Evolutionary conservation across 2,888 invertebrate species (phyloP).

Genomic region (Amphimallon solstitiale): DNA sequence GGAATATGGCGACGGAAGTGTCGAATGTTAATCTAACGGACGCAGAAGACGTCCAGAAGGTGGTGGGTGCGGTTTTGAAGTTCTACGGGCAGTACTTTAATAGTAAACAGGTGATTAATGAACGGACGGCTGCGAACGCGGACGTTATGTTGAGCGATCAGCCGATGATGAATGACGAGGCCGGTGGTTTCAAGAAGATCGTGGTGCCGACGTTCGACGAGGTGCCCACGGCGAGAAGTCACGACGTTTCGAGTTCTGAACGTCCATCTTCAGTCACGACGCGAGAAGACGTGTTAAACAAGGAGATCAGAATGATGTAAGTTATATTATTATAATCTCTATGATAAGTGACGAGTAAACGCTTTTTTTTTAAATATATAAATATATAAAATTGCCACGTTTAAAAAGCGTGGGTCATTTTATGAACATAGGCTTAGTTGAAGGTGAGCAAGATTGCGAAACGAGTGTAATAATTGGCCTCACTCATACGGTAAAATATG

Average conservation of each 20-base stretch:
- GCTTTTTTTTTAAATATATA: too few species aligned
- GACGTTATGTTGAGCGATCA: slow-evolving; percentile 20
- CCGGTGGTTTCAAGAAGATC: slow-evolving; percentile 15
- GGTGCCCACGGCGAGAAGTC: background rate
- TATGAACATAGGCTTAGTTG: too few species aligned
- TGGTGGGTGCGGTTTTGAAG: background rate
- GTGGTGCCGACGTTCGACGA: slow-evolving; percentile 16
- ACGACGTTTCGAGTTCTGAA: slow-evolving; percentile 5
- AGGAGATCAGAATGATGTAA: slow-evolving; percentile 14
- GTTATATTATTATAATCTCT: background rate
- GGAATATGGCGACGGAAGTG: background rate
- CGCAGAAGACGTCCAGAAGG: background rate
- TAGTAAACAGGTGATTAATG: background rate
- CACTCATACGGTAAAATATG: too few species aligned
- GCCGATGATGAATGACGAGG: slow-evolving; percentile 12
- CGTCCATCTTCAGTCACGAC: background rate
- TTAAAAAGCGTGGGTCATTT: too few species aligned
- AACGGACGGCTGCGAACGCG: too few species aligned
- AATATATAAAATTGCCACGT: too few species aligned
- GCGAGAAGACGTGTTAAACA: background rate
- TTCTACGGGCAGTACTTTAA: slow-evolving; percentile 3
- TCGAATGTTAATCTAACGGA: background rate
- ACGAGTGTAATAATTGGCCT: too few species aligned
- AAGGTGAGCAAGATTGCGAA: too few species aligned
- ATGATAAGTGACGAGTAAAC: too few species aligned